These are phyloP conservation scores for Rhadinocentrus ornatus DNA, from an alignment of 2,797 vertebrate genomes.

Conservation along the genomic window DNA sequence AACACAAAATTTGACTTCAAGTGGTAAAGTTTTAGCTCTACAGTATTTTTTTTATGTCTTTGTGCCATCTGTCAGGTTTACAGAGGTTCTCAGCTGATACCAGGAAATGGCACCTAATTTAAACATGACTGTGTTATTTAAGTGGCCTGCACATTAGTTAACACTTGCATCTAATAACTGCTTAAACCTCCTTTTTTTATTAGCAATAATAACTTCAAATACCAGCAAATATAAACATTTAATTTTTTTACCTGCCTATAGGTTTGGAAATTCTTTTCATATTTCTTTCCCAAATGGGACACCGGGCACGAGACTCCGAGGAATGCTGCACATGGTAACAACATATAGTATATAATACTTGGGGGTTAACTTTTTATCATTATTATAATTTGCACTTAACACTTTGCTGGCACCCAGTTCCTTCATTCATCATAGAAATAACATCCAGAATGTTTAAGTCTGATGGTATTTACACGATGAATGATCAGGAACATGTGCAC, in stretches of 20 bases:
- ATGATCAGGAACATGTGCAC: slow-evolving; percentile 62
- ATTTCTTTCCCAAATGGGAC: not conserved
- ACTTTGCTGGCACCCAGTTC: not conserved
- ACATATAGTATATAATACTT: not conserved
- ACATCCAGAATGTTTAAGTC: slow-evolving; percentile 34
- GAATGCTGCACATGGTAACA: not conserved
- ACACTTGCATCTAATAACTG: not conserved
- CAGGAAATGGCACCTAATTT: slow-evolving; percentile 35
- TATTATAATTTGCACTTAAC: not conserved
- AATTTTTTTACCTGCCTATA: not conserved
- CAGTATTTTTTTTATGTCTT: slow-evolving; percentile 33
- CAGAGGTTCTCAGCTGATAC: slow-evolving; percentile 64
- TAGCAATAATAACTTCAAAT: not conserved
- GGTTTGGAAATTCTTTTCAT: not conserved
- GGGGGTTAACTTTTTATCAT: not conserved
- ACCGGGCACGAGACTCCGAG: not conserved
- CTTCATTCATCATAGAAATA: slow-evolving; percentile 10
- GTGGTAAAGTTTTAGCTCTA: slow-evolving; percentile 14
- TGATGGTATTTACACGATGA: slow-evolving; percentile 20
- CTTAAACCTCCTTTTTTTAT: not conserved
- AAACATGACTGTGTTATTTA: slow-evolving; percentile 34
- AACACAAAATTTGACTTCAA: slow-evolving; percentile 29
- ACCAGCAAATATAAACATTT: not conserved
- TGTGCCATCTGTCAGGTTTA: slow-evolving; percentile 60
- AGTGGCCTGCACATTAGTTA: slow-evolving; percentile 8